These are phyloP conservation scores for Aphelenchoides fujianensis DNA, from an alignment of 1,140 invertebrate species.

Conservation along the genomic window DNA sequence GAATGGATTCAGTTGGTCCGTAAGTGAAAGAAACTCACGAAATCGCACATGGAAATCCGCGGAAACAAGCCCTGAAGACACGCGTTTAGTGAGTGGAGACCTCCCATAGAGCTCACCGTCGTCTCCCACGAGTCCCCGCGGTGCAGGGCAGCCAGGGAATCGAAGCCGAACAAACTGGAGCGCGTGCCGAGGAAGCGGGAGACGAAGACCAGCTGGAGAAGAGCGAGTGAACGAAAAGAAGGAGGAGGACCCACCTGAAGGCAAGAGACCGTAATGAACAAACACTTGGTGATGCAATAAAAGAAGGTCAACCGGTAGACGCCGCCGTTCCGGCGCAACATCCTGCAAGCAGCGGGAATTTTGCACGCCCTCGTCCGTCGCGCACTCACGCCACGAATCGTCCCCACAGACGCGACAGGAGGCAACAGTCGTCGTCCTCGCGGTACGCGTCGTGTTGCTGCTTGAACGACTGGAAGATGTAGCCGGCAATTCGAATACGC, in stretches of 20 bases:
- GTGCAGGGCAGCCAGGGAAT: constrained; percentile 19
- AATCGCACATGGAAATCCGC: constrained; percentile 54
- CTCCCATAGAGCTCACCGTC: background rate
- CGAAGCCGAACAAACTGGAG: constrained; percentile 33
- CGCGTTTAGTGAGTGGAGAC: background rate
- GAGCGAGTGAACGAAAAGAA: background rate
- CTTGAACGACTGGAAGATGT: constrained; percentile 13
- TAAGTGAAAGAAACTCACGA: constrained; percentile 34
- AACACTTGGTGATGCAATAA: constrained; percentile 36
- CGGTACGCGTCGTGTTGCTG: background rate
- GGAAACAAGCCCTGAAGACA: constrained; percentile 38
- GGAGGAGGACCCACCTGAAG: constrained; percentile 31
- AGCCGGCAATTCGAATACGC: constrained; percentile 13
- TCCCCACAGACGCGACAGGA: background rate
- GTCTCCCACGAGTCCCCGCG: constrained; percentile 19
- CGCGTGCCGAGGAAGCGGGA: constrained; percentile 30
- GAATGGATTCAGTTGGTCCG: no score
- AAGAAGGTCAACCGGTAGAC: constrained; percentile 29
- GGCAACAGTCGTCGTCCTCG: background rate
- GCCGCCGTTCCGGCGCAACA: constrained; percentile 13
- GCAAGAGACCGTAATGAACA: constrained; percentile 33
- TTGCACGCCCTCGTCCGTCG: background rate
- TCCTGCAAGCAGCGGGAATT: constrained; percentile 8
- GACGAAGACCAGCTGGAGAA: constrained; percentile 31
- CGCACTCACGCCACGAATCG: background rate